Evolutionary conservation across 2,113 vertebrate genomes (phyloP).

Genomic region (Dasypus novemcinctus): DNA sequence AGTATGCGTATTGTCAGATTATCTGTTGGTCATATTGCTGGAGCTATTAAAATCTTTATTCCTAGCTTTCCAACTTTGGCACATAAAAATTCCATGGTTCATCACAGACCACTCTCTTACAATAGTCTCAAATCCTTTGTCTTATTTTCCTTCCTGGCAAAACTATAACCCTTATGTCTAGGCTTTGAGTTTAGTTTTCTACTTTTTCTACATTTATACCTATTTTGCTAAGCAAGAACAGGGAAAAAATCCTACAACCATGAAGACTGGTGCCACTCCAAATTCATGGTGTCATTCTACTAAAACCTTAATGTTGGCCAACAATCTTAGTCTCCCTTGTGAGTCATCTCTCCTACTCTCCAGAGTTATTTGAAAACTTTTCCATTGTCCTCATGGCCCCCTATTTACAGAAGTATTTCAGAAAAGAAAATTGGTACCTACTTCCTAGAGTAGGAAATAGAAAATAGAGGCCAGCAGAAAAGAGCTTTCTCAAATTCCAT

Average conservation of each 20-base stretch:
- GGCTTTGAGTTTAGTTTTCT: neutral
- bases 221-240: neutral
- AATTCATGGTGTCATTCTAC: neutral
- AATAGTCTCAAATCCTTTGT: neutral
- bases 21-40: neutral
- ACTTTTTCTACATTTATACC: neutral
- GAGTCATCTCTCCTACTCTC: conserved; percentile 55
- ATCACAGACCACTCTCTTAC: neutral
- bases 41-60: neutral
- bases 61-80: neutral
- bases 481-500: conserved; percentile 37
- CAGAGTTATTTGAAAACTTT: conserved; percentile 68
- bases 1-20: neutral
- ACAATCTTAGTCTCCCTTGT: neutral
- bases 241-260: rapidly evolving
- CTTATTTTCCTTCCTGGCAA: neutral
- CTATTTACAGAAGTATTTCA: conserved; percentile 36
- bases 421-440: conserved; percentile 45
- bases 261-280: neutral
- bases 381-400: neutral
- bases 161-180: neutral
- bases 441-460: conserved; percentile 30
- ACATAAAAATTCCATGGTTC: neutral
- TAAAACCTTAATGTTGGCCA: neutral
- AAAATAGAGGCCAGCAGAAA: neutral